These are phyloP conservation scores for Suillia variegata DNA, from an alignment of 2,888 invertebrate species.

Conservation along the genomic window DNA sequence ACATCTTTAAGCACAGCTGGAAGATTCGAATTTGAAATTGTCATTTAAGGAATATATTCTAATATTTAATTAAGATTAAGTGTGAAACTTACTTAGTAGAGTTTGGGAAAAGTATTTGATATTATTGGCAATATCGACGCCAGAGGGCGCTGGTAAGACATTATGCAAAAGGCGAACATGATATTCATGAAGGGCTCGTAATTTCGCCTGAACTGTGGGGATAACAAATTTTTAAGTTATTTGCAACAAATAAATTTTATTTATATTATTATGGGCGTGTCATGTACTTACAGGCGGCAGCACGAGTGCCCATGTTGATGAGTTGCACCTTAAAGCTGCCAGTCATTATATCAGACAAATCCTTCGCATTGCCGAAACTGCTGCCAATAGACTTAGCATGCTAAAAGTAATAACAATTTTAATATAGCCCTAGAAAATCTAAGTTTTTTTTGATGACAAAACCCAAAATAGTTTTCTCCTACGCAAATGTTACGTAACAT, in stretches of 20 bases:
- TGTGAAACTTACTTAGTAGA: slow-evolving; percentile 78
- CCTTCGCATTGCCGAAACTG: slow-evolving; percentile 57
- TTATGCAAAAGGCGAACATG: slow-evolving; percentile 91
- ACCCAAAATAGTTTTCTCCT: too few species aligned
- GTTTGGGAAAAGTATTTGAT: slow-evolving; percentile 98
- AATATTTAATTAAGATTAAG: not conserved
- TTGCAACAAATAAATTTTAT: not conserved
- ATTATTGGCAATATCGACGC: slow-evolving; percentile 95
- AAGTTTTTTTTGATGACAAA: not conserved
- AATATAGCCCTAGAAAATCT: not conserved
- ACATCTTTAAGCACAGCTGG: slow-evolving; percentile 96
- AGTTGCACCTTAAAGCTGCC: slow-evolving; percentile 73
- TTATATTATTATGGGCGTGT: not conserved
- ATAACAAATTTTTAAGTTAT: too few species aligned
- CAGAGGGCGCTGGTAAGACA: slow-evolving; percentile 89
- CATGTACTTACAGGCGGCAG: slow-evolving; percentile 84
- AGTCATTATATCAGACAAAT: slow-evolving; percentile 65
- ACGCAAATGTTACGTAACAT: too few species aligned
- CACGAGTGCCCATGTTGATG: slow-evolving; percentile 89
- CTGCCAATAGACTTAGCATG: slow-evolving; percentile 58
- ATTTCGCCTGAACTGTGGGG: slow-evolving; percentile 91
- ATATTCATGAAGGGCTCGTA: slow-evolving; percentile 95
- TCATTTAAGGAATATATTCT: not conserved
- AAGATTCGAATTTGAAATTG: slow-evolving; percentile 9
- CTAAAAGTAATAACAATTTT: slow-evolving; percentile 32